Conservation (phyloP, 2,888 invertebrate species). For the Archips xylosteana region DNA sequence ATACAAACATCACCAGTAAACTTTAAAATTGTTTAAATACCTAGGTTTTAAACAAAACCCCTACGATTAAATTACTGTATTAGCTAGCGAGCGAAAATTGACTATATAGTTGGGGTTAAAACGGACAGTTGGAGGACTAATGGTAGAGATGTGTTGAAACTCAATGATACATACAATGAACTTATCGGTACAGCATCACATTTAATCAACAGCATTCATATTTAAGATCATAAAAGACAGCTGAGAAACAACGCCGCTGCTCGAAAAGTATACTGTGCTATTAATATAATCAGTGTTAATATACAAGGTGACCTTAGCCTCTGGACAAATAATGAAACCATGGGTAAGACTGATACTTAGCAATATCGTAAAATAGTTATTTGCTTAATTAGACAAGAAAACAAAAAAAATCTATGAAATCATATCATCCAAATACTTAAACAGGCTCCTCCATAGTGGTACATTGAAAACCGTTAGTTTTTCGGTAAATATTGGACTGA, state of each 20-base stretch:
- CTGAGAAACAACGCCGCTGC: not conserved
- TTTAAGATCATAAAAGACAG: not conserved
- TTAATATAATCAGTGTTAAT: too few relatives aligned
- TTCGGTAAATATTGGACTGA: too few relatives aligned
- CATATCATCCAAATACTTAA: too few relatives aligned
- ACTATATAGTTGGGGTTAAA: slow-evolving; percentile 49
- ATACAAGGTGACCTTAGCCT: too few relatives aligned
- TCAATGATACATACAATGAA: not conserved
- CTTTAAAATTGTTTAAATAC: slow-evolving; percentile 12
- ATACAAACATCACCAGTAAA: slow-evolving; percentile 18
- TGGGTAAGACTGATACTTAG: too few relatives aligned
- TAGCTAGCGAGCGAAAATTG: slow-evolving; percentile 50
- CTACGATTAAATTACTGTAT: slow-evolving; percentile 34
- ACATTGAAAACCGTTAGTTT: too few relatives aligned
- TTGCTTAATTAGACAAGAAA: too few relatives aligned
- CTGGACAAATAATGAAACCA: too few relatives aligned
- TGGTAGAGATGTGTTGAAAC: not conserved
- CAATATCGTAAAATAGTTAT: too few relatives aligned
- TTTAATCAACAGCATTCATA: not conserved
- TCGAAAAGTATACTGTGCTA: not conserved
- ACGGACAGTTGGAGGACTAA: slow-evolving; percentile 32
- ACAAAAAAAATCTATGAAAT: too few relatives aligned
- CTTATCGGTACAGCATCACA: not conserved
- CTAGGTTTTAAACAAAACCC: slow-evolving; percentile 12
- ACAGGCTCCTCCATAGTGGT: too few relatives aligned